Evolutionary conservation across 2,888 invertebrate genomes (phyloP).

Genomic region (Lepidocyrtoides sp.): DNA sequence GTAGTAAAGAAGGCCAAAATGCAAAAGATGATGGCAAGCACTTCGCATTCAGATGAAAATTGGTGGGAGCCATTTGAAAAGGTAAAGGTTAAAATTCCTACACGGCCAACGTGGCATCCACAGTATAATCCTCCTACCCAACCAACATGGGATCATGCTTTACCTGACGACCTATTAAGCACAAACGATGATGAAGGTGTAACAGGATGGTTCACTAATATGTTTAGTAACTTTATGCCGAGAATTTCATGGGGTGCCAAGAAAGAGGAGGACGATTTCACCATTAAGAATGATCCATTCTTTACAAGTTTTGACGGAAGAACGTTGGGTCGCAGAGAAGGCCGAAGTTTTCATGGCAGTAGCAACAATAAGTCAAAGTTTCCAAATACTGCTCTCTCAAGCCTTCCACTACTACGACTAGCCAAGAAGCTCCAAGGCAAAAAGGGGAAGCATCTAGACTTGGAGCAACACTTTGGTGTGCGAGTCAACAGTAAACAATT

Average conservation of each 20-base stretch:
- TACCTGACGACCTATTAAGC: not conserved
- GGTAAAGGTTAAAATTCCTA: not conserved
- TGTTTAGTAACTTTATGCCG: conserved; percentile 56
- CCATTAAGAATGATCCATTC: conserved; percentile 57
- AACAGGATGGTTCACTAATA: conserved; percentile 49
- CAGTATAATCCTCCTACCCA: conserved; percentile 23
- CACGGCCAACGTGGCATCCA: too few species aligned
- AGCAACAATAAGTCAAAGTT: not conserved
- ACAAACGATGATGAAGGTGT: conserved; percentile 15
- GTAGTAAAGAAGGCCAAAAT: conserved; percentile 52
- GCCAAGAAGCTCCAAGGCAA: not conserved
- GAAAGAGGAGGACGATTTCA: conserved; percentile 46
- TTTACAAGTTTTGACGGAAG: conserved; percentile 65
- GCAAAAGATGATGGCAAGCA: conserved; percentile 58
- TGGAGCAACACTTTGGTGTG: conserved; percentile 44
- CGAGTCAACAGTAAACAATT: conserved; percentile 21
- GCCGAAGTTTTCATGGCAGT: conserved; percentile 22
- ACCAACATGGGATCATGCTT: not conserved
- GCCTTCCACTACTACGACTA: too few species aligned
- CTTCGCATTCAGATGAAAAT: conserved; percentile 39
- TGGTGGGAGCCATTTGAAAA: conserved; percentile 60
- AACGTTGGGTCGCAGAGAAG: conserved; percentile 24
- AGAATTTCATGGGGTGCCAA: conserved; percentile 40
- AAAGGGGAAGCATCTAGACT: conserved; percentile 12
- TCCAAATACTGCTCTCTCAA: too few species aligned